A percentile compares a stretch with the other conserved stretches of the same genome.
Conservation (phyloP, 2,113 vertebrate genomes). For the Epinephelus lanceolatus region DNA sequence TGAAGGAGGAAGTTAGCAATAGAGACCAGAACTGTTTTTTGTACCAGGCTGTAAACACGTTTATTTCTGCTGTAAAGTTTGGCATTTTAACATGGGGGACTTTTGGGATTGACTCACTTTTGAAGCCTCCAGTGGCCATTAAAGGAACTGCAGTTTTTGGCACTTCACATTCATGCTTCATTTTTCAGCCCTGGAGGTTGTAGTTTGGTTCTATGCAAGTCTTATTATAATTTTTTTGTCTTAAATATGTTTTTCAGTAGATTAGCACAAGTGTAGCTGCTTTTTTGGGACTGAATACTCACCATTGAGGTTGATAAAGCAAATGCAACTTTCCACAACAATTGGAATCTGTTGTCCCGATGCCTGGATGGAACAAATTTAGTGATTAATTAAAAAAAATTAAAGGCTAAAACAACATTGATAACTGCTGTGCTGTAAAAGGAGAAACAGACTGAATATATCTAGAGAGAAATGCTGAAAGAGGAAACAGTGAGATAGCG, state of each 20-base stretch:
- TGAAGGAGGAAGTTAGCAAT: too few species aligned
- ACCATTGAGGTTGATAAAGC: slow-evolving; percentile 91
- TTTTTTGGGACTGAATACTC: slow-evolving; percentile 46
- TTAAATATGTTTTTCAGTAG: neutral
- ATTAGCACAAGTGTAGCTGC: neutral
- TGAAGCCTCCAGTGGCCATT: too few species aligned
- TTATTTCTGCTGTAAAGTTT: too few species aligned
- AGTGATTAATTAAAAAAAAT: neutral
- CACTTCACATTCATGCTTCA: too few species aligned
- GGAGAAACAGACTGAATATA: neutral
- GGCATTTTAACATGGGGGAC: too few species aligned
- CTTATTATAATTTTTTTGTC: neutral
- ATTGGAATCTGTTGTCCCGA: slow-evolving; percentile 84
- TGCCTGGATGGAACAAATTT: slow-evolving; percentile 57
- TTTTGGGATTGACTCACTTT: too few species aligned
- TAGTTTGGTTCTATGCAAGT: neutral
- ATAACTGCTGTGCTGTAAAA: neutral
- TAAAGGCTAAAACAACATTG: neutral
- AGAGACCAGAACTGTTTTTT: too few species aligned
- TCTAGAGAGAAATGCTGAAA: neutral
- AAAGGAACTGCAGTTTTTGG: too few species aligned
- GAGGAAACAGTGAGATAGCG: neutral
- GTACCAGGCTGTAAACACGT: too few species aligned
- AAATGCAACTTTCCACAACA: slow-evolving; percentile 90
- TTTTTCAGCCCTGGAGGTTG: too few species aligned